Evolutionary conservation across 2,888 invertebrate species (phyloP).

Genomic region (Spilosoma lubricipeda): DNA sequence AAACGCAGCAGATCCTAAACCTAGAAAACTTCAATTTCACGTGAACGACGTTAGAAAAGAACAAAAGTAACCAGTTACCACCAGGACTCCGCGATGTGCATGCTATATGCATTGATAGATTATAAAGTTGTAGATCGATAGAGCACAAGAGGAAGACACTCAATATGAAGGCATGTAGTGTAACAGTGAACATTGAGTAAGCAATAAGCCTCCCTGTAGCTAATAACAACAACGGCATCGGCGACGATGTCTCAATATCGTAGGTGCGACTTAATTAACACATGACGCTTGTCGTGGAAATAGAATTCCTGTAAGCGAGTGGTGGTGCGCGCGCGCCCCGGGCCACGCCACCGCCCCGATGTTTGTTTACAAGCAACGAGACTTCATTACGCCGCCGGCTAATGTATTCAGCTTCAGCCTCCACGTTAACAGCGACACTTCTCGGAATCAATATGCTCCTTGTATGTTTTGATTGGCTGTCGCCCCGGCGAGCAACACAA

Average conservation of each 20-base stretch:
- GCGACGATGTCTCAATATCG: conserved; percentile 84
- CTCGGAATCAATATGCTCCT: conserved; percentile 87
- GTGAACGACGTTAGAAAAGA: neutral
- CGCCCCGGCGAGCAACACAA: conserved; percentile 63
- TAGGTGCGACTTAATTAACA: conserved; percentile 86
- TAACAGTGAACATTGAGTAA: conserved; percentile 54
- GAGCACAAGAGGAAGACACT: conserved; percentile 30
- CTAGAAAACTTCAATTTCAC: too few species aligned
- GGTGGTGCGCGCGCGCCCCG: conserved; percentile 78
- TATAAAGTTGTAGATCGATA: conserved; percentile 29
- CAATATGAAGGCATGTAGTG: conserved; percentile 48
- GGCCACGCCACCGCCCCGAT: conserved; percentile 63
- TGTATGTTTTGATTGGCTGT: conserved; percentile 86
- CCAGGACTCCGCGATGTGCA: neutral
- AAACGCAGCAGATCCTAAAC: too few species aligned
- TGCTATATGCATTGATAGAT: neutral
- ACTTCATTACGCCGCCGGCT: conserved; percentile 86
- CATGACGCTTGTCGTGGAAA: conserved; percentile 85
- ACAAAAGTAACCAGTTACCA: neutral
- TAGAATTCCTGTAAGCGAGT: conserved; percentile 83
- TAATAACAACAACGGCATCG: conserved; percentile 84
- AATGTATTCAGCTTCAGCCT: conserved; percentile 87
- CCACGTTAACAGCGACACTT: conserved; percentile 87
- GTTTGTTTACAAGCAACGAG: conserved; percentile 86
- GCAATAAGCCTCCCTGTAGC: conserved; percentile 82